A percentile compares a stretch with the other conserved stretches of the same genome.
phyloP scores from a whole-genome alignment of 2,797 vertebrate genomes.

The Sebastolobus altivelis region DNA sequence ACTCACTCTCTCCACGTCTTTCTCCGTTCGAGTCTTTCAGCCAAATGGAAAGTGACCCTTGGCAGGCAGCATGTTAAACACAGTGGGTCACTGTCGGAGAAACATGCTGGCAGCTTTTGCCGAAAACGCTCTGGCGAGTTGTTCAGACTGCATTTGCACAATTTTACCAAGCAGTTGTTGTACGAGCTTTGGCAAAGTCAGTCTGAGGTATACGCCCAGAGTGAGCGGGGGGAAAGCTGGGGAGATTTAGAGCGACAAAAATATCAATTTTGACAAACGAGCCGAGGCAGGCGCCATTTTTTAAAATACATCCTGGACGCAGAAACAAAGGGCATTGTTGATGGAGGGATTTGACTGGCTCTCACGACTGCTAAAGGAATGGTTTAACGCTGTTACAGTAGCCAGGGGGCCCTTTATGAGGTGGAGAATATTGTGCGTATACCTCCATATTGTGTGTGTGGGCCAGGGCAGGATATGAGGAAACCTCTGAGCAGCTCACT shows the following conservation, averaged over 20 bases:
- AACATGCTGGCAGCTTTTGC: slow-evolving; percentile 64
- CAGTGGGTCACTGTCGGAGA: slow-evolving; percentile 78
- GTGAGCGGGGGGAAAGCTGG: slow-evolving; percentile 27
- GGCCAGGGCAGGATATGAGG: slow-evolving; percentile 80
- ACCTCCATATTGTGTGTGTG: slow-evolving; percentile 64
- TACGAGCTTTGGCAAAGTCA: slow-evolving; percentile 51
- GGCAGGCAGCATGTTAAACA: slow-evolving; percentile 70
- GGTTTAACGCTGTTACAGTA: slow-evolving; percentile 60
- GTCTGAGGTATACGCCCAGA: slow-evolving; percentile 37
- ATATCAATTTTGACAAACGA: slow-evolving; percentile 58
- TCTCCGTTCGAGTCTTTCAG: slow-evolving; percentile 55
- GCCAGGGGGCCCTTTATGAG: slow-evolving; percentile 53
- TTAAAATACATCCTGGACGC: slow-evolving; percentile 46
- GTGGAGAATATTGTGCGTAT: slow-evolving; percentile 38
- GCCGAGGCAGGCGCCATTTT: slow-evolving; percentile 29
- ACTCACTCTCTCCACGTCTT: slow-evolving; percentile 47
- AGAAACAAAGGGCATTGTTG: slow-evolving; percentile 75
- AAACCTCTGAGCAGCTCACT: slow-evolving; percentile 76
- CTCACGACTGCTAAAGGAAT: slow-evolving; percentile 54
- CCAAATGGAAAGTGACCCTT: slow-evolving; percentile 80
- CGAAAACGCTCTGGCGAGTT: slow-evolving; percentile 46
- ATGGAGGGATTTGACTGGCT: slow-evolving; percentile 51
- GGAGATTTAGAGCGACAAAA: slow-evolving; percentile 39
- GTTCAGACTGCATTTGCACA: slow-evolving; percentile 48
- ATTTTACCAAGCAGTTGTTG: slow-evolving; percentile 56